These are phyloP conservation scores for Coilia nasus DNA, from an alignment of 2,797 vertebrate species.

Conservation along the genomic window DNA sequence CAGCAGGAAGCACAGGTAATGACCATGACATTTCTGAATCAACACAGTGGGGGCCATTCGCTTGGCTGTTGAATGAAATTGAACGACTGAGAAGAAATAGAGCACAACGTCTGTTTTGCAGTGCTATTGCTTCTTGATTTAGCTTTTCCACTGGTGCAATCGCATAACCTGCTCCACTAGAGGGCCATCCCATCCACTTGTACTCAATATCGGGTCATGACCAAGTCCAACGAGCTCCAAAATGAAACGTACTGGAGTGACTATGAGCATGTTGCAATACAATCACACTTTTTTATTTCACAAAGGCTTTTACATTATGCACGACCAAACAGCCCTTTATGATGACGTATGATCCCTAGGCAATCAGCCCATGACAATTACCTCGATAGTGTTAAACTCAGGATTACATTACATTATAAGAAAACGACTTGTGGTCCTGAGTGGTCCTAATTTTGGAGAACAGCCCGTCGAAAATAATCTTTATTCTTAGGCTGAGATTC, in stretches of 20 bases:
- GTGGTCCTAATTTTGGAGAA: background rate
- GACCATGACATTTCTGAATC: background rate
- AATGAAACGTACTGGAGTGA: background rate
- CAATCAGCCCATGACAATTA: background rate
- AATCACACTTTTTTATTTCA: background rate
- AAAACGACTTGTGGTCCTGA: too few relatives aligned
- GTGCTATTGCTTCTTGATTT: background rate
- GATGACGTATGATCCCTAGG: background rate
- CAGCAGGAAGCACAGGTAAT: slow-evolving; percentile 51
- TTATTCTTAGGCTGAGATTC: background rate
- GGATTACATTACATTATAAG: background rate
- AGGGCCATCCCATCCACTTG: background rate
- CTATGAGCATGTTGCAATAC: background rate
- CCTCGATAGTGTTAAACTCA: background rate
- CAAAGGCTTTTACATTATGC: background rate
- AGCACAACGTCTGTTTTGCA: background rate
- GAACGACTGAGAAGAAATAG: background rate
- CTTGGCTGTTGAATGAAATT: slow-evolving; percentile 14
- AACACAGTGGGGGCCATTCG: background rate
- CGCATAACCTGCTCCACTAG: background rate
- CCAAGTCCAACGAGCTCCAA: background rate
- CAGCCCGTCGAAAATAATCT: background rate
- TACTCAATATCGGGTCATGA: background rate
- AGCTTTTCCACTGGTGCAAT: background rate
- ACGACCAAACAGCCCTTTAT: background rate